These are phyloP conservation scores for Anagrus nilaparvatae DNA, from an alignment of 1,140 invertebrate genomes.

Conservation along the genomic window DNA sequence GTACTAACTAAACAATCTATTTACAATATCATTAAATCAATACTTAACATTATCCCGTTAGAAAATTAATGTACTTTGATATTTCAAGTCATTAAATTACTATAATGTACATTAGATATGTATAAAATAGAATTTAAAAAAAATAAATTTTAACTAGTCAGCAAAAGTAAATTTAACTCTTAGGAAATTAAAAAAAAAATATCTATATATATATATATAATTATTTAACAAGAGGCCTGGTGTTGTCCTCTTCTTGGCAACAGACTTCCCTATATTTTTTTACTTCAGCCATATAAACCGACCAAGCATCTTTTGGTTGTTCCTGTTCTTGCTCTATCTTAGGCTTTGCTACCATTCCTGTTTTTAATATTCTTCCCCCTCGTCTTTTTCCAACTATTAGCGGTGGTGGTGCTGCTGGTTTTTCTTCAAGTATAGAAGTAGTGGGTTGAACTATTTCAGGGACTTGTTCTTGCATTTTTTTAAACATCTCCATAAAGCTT, in stretches of 20 bases:
- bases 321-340: conserved; percentile 54
- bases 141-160: too few species aligned
- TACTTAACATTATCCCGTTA: too few species aligned
- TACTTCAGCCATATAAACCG: conserved; percentile 84
- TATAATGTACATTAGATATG: too few species aligned
- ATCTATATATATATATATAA: too few species aligned
- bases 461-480: conserved; percentile 67
- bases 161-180: too few species aligned
- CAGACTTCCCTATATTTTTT: conserved; percentile 84
- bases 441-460: conserved; percentile 34
- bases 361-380: conserved; percentile 77
- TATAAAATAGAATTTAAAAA: too few species aligned
- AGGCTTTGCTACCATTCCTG: conserved; percentile 78
- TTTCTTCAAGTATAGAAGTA: conserved; percentile 32
- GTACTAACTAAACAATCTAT: too few species aligned
- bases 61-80: too few species aligned
- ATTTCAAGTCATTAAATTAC: too few species aligned
- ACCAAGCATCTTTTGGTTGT: conserved; percentile 79
- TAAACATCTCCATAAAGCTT: conserved; percentile 81
- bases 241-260: conserved; percentile 86
- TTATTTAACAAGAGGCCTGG: conserved; percentile 82
- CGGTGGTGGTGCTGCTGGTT: conserved; percentile 44
- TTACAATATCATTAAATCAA: too few species aligned
- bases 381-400: conserved; percentile 71
- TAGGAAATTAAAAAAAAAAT: too few species aligned